Conservation (phyloP, 2,113 vertebrate genomes). For the Chaetops frenatus region DNA sequence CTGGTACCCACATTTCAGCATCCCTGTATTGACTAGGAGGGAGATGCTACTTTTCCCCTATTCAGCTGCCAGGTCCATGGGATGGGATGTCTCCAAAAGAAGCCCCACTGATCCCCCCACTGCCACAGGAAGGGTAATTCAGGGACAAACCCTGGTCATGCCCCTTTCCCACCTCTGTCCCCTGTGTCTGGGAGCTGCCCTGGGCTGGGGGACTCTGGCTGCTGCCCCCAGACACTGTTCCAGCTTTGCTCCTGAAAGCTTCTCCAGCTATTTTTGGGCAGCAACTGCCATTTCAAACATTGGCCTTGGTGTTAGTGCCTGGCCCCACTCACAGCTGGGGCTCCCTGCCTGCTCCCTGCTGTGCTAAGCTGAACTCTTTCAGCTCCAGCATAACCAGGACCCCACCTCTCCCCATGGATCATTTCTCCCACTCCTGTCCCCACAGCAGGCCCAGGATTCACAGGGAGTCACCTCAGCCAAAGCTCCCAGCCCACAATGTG, state of each 20-base stretch:
- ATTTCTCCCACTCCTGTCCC: not conserved
- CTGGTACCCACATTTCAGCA: not conserved
- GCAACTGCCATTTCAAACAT: not conserved
- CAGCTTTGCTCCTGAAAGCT: not conserved
- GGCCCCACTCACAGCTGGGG: not conserved
- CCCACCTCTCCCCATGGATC: not conserved
- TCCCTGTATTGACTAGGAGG: not conserved
- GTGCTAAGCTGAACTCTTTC: not conserved
- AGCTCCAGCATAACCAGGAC: not conserved
- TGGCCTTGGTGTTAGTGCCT: not conserved
- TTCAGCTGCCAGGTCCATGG: not conserved
- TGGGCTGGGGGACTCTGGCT: not conserved
- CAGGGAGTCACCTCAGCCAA: not conserved
- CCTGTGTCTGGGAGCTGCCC: not conserved
- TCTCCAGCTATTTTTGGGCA: not conserved
- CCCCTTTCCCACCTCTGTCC: not conserved
- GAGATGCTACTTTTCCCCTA: not conserved
- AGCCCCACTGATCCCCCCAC: not conserved
- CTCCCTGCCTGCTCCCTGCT: not conserved
- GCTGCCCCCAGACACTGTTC: not conserved
- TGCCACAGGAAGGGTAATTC: not conserved
- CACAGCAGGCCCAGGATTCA: not conserved
- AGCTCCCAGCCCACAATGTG: accelerated
- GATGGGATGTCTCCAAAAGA: not conserved
- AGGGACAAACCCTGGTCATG: not conserved